phyloP scores from a whole-genome alignment of 1,140 invertebrate genomes.

The Tetranychus urticae region DNA sequence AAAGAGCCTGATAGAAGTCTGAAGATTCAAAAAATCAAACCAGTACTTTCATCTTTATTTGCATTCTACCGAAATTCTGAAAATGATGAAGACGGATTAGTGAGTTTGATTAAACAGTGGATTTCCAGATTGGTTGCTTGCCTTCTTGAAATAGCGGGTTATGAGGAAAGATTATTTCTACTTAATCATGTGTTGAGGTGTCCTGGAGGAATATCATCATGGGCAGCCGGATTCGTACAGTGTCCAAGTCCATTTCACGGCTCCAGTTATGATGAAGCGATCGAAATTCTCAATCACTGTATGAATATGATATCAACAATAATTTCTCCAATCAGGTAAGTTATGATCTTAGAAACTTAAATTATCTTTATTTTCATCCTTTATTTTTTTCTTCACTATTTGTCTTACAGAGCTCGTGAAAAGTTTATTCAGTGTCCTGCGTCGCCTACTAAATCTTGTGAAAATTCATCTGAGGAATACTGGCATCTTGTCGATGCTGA shows the following conservation, averaged over 20 bases:
- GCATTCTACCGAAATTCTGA: neutral
- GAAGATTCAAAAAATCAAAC: neutral
- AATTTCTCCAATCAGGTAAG: slow-evolving; percentile 4
- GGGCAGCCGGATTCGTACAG: slow-evolving; percentile 1
- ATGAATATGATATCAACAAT: slow-evolving; percentile 6
- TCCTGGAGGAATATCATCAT: slow-evolving; percentile 2
- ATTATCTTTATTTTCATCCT: neutral
- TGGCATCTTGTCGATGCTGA: slow-evolving; percentile 5
- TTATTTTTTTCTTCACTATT: neutral
- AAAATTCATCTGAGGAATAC: neutral
- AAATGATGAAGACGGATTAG: neutral
- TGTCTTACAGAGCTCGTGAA: neutral
- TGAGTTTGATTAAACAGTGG: neutral
- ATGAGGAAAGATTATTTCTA: slow-evolving; percentile 6
- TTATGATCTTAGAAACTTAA: neutral
- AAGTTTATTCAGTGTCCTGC: neutral
- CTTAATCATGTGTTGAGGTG: slow-evolving; percentile 8
- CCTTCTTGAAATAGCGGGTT: neutral
- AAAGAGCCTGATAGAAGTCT: neutral
- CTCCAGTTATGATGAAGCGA: neutral
- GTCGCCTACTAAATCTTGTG: neutral
- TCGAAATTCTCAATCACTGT: slow-evolving; percentile 3
- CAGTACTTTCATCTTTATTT: neutral
- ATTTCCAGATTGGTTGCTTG: neutral
- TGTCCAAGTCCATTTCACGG: slow-evolving; percentile 2